Base-by-base conservation (phyloP, 2,888 invertebrate species). In the Cephus pygmeus region DNA sequence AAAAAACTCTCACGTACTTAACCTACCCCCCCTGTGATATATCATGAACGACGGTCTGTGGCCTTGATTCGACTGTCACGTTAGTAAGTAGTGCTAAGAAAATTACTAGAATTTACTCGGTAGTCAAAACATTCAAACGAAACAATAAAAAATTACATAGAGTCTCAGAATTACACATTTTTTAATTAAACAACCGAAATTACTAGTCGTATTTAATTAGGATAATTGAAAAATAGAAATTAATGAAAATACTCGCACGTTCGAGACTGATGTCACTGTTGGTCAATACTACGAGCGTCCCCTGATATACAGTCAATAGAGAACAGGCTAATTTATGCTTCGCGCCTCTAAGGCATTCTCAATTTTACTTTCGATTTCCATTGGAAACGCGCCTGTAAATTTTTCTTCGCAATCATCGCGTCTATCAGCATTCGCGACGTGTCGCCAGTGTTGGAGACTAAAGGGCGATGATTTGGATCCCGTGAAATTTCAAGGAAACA, bases 281-380 rank as follows among this genome's bases (percentile, higher is more conserved):
- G 56, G 56, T 56, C 56, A 56, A 56, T 56, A 56, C 23, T 56
- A 56, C 56, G 2, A 56, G 23, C 23, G 56, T 23, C 6, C 56
- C 23, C 2, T 23, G 56, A 56, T 23, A 56, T 56, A 56, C 9
- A 9, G 56, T 56, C 56, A 56, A 56, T 56, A 56, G 56, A 56
- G 56, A 56, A 56, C 23, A 56, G 9, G 56, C 23, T 56, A 56
- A 56, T 56, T 56, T 56, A 56, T 56, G 56, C 23, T 23, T 9
- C 56, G 56, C 56, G 23, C 56, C 56, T 56, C 23, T 9, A 2
- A 1, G 56, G 0, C 56, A 56, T 9, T 31, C 34, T 71, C 33
- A 71, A 71, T 71, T 71, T 71, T 71, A 71, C 71, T 71, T 71
- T 71, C 71, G 71, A 71, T 71, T 71, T 2, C 31, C 31, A 71